Base-by-base conservation (phyloP, 2,888 invertebrate species). In the Drosophila formosana region DNA sequence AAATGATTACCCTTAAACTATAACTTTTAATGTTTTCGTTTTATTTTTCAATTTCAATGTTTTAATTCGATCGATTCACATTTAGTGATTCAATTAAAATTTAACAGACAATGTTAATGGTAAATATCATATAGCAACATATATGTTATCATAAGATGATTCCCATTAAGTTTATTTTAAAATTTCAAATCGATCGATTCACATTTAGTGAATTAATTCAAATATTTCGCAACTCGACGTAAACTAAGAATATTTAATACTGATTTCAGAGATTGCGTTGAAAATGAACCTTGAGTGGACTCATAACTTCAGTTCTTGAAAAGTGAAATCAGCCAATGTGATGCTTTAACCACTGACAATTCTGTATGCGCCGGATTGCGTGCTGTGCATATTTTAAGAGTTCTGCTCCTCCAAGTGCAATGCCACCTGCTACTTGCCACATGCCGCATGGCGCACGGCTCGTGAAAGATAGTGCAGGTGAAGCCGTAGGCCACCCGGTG, bases 301-400 rank as follows among this genome's bases (percentile, higher is more conserved):
- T 51, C 46, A 55, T 34, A 72, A 57, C 56, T 67, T 63, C 18
- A 67, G 67, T 50, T 37, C 55, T 68, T 50, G 63, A 66, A 60
- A 69, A 76, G 78, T 67, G 76, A 78, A 78, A 76, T 66, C 78
- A 26, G 51, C n/a, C 62, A 37, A 68, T 46, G 60, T 41, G 50
- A 45, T 64, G 45, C 52, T 78, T 58, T 45, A 46, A 62, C 32
- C 51, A 62, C 49, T 45, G 23, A n/a, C 30, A 45, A 37, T 6
- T 25, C 11, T 55, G 55, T 49, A 49, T 30, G 49, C 43, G 66
- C 52, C 47, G 69, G 47, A 72, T 82, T 72, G 82, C 82, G 79
- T 84, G 84, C 72, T 77, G 77, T 66, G 85, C 85, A 84, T 83
- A 83, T 84, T 72, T 77, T 69, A 71, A 68, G 67, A 68, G 53